phyloP scores from a whole-genome alignment of 2,888 invertebrate species.

The Dysmachus trigonus region DNA sequence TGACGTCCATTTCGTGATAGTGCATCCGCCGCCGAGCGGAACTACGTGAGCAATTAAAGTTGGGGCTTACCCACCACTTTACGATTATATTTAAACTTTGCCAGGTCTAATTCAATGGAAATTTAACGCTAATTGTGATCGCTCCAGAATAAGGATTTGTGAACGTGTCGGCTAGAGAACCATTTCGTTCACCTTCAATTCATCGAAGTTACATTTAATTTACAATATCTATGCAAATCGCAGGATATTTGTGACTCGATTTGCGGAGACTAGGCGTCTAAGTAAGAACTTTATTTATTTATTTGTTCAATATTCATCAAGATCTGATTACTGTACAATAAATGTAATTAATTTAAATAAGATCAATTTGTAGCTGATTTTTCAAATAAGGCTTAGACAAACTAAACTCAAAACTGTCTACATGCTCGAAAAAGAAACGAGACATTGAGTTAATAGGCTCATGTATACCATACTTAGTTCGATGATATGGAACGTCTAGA shows the following conservation, averaged over 20 bases:
- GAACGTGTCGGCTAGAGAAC: background rate
- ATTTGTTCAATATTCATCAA: no score
- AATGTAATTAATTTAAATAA: no score
- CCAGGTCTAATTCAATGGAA: background rate
- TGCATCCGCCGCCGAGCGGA: conserved; percentile 1
- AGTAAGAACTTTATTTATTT: background rate
- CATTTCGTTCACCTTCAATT: background rate
- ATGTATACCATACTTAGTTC: no score
- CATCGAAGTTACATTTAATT: background rate
- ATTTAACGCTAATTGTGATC: background rate
- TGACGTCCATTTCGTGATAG: conserved; percentile 28
- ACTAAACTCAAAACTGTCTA: no score
- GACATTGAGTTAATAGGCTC: no score
- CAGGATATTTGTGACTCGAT: background rate
- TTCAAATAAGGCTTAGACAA: no score
- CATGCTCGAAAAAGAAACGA: no score
- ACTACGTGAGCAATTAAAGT: conserved; percentile 26
- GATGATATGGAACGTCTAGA: no score
- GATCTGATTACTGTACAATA: no score
- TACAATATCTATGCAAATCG: background rate
- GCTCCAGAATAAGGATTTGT: background rate
- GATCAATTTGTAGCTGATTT: no score
- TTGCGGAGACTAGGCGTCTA: background rate
- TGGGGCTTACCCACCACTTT: background rate
- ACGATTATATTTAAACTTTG: background rate